Percentiles rank a stretch among this genome's conserved stretches.
These are phyloP conservation scores for Andrena cerasifolii DNA, from an alignment of 1,140 invertebrate genomes.

Conservation along the genomic window DNA sequence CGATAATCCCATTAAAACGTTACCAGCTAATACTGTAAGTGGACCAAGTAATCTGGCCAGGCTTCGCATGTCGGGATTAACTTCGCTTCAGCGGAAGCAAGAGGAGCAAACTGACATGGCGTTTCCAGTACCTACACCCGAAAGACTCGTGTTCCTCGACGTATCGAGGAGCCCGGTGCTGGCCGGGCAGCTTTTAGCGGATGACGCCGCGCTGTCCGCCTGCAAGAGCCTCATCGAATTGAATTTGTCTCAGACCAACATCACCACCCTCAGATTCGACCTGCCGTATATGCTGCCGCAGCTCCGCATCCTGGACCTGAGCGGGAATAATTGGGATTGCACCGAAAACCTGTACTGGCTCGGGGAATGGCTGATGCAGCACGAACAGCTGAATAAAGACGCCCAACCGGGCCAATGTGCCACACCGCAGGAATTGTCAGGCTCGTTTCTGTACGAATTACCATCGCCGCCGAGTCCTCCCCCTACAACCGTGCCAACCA, in stretches of 20 bases:
- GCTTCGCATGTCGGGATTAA: constrained; percentile 87
- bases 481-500: constrained; percentile 3
- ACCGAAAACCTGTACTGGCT: constrained; percentile 84
- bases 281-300: constrained; percentile 88
- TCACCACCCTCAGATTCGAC: constrained; percentile 86
- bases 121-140: constrained; percentile 87
- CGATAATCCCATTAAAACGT: constrained; percentile 87
- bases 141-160: constrained; percentile 87
- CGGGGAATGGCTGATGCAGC: constrained; percentile 85
- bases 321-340: constrained; percentile 86
- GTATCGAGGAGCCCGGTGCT: constrained; percentile 89
- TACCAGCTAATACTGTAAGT: constrained; percentile 86
- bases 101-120: constrained; percentile 84
- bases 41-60: constrained; percentile 86
- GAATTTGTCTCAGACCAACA: constrained; percentile 86
- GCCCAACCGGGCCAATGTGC: constrained; percentile 74
- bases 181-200: constrained; percentile 86
- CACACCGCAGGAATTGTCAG: constrained; percentile 72
- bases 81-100: constrained; percentile 82
- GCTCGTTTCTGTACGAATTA: constrained; percentile 79
- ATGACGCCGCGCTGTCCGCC: constrained; percentile 87
- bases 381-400: constrained; percentile 79
- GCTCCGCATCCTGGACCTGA: constrained; percentile 84
- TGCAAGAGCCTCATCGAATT: constrained; percentile 87
- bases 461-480: constrained; percentile 61